Percentiles rank a stretch among this genome's conserved stretches.
Conservation (phyloP, 2,888 invertebrate genomes). For the Cosmia pyralina region DNA sequence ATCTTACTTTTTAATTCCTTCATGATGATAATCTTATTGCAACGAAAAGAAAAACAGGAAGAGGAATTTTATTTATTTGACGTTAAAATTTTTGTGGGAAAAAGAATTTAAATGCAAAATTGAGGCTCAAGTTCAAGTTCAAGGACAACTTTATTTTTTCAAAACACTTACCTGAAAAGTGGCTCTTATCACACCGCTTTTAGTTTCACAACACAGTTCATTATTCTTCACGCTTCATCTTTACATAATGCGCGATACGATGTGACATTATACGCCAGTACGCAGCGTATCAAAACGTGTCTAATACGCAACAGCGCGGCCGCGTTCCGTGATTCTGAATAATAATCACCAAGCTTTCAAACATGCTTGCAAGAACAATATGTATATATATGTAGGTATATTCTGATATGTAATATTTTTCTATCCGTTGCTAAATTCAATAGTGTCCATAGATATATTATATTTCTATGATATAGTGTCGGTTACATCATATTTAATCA, state of each 20-base stretch:
- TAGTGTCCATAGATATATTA: background rate
- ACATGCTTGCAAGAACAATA: slow-evolving; percentile 53
- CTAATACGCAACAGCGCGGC: slow-evolving; percentile 64
- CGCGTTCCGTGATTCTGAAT: slow-evolving; percentile 76
- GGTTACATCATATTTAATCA: no score
- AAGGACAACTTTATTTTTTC: slow-evolving; percentile 4
- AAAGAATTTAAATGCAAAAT: slow-evolving; percentile 30
- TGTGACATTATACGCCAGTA: slow-evolving; percentile 38
- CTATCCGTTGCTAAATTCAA: background rate
- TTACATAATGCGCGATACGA: slow-evolving; percentile 44
- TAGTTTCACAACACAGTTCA: slow-evolving; percentile 8
- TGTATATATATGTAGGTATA: slow-evolving; percentile 3
- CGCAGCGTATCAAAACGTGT: slow-evolving; percentile 66
- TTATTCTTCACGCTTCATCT: slow-evolving; percentile 30
- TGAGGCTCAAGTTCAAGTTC: background rate
- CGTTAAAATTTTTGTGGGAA: slow-evolving; percentile 17
- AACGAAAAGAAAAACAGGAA: slow-evolving; percentile 10
- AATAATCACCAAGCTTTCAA: slow-evolving; percentile 70
- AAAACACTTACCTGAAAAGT: background rate
- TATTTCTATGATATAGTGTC: no score
- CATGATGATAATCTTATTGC: slow-evolving; percentile 21
- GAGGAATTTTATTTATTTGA: slow-evolving; percentile 10
- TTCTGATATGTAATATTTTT: background rate
- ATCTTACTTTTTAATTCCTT: slow-evolving; percentile 11
- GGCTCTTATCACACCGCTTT: background rate